These are phyloP conservation scores for Cynopterus sphinx DNA, from an alignment of 2,797 vertebrate species.

Conservation along the genomic window DNA sequence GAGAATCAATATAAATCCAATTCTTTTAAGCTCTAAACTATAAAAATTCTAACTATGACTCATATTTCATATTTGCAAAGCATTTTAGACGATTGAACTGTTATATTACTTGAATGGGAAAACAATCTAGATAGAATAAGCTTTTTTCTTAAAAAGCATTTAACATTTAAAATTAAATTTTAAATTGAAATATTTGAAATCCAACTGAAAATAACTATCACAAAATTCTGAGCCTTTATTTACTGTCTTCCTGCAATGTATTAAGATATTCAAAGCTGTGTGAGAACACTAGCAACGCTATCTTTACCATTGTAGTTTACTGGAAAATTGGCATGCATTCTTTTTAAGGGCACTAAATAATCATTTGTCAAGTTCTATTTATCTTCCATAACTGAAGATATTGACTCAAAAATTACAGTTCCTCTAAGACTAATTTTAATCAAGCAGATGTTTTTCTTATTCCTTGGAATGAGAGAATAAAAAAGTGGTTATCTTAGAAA, in stretches of 20 bases:
- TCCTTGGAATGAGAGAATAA: not conserved
- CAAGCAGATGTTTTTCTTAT: conserved; percentile 1
- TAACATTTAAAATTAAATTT: not conserved
- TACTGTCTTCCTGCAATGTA: not conserved
- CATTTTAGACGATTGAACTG: not conserved
- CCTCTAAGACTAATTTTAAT: not conserved
- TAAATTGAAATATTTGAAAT: not conserved
- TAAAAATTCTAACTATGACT: conserved; percentile 24
- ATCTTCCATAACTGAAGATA: conserved; percentile 8
- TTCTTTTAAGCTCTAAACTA: conserved; percentile 32
- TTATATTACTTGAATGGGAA: conserved; percentile 19
- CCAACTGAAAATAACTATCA: not conserved
- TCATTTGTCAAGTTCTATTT: conserved; percentile 33
- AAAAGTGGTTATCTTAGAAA: not conserved
- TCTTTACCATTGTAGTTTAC: not conserved
- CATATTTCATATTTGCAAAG: not conserved
- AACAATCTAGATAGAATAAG: not conserved
- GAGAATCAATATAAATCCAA: not conserved
- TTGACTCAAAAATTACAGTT: not conserved
- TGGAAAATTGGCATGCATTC: not conserved
- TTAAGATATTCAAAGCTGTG: not conserved
- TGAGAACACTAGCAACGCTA: not conserved
- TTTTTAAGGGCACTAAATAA: not conserved
- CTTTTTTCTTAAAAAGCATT: not conserved
- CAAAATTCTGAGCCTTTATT: not conserved